phyloP scores from a whole-genome alignment of 2,888 invertebrate species.

The Andrena dorsata region DNA sequence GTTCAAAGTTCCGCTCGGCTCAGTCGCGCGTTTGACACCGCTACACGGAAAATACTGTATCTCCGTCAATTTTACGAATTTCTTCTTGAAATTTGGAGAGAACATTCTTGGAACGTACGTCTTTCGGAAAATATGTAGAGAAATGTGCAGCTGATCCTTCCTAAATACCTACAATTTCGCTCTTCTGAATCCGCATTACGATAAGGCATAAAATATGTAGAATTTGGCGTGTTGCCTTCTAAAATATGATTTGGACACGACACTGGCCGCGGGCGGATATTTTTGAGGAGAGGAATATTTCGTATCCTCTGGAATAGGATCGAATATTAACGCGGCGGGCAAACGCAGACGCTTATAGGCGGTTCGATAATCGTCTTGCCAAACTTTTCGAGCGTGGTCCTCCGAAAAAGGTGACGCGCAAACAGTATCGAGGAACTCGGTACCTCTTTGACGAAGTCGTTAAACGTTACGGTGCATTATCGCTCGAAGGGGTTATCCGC shows the following conservation, averaged over 20 bases:
- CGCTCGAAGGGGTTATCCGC: constrained; percentile 72
- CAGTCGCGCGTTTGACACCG: too few relatives aligned
- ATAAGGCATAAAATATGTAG: constrained; percentile 26
- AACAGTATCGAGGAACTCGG: constrained; percentile 64
- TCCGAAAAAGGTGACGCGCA: constrained; percentile 66
- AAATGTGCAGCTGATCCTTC: neutral
- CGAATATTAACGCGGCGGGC: constrained; percentile 55
- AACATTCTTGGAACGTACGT: too few relatives aligned
- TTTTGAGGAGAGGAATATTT: constrained; percentile 52
- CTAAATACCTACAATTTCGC: neutral
- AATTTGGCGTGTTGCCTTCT: constrained; percentile 28
- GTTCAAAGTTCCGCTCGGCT: too few relatives aligned
- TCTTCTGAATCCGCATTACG: neutral
- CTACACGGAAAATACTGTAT: too few relatives aligned
- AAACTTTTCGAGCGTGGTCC: constrained; percentile 71
- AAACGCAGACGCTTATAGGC: constrained; percentile 68
- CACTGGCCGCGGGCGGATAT: constrained; percentile 36
- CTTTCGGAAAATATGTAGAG: too few relatives aligned
- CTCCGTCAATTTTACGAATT: too few relatives aligned
- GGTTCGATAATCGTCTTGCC: constrained; percentile 73
- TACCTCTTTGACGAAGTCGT: constrained; percentile 74
- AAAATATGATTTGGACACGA: constrained; percentile 34
- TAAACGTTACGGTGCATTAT: constrained; percentile 77
- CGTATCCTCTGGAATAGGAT: constrained; percentile 30
- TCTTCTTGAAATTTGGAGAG: too few relatives aligned